Conservation (phyloP, 2,113 vertebrate species). For the Megaceryle maxima region DNA sequence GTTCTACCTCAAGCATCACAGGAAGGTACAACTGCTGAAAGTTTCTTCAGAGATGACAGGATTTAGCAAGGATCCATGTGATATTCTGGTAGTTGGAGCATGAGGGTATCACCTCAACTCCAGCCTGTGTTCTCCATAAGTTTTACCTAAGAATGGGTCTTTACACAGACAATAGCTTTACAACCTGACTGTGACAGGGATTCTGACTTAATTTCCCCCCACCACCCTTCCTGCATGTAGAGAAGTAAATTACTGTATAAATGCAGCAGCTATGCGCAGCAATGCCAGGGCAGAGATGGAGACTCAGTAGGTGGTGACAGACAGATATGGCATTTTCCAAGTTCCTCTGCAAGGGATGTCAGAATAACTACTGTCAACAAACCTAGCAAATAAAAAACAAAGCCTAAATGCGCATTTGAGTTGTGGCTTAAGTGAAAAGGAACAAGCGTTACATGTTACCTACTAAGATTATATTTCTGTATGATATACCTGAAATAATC, state of each 20-base stretch:
- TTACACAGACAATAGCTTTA: rapidly evolving
- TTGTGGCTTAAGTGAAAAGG: not conserved
- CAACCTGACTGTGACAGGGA: not conserved
- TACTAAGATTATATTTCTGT: not conserved
- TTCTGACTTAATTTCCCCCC: too few species aligned
- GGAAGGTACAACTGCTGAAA: not conserved
- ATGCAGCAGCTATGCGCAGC: not conserved
- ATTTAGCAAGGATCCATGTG: not conserved
- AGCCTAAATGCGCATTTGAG: rapidly evolving
- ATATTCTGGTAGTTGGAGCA: too few species aligned
- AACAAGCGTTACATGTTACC: not conserved
- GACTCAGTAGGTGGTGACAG: not conserved
- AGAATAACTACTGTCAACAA: not conserved
- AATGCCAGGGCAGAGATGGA: not conserved
- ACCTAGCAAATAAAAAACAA: not conserved
- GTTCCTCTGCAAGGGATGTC: not conserved
- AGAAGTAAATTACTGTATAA: not conserved
- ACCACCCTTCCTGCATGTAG: rapidly evolving
- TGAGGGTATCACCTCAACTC: not conserved
- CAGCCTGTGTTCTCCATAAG: rapidly evolving
- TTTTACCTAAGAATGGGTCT: rapidly evolving
- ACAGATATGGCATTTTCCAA: not conserved
- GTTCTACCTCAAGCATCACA: not conserved
- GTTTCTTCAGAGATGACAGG: rapidly evolving
- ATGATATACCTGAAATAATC: constrained; percentile 94